These are phyloP conservation scores for Chlamydotis undulata DNA, from an alignment of 2,113 vertebrate genomes.

Conservation along the genomic window DNA sequence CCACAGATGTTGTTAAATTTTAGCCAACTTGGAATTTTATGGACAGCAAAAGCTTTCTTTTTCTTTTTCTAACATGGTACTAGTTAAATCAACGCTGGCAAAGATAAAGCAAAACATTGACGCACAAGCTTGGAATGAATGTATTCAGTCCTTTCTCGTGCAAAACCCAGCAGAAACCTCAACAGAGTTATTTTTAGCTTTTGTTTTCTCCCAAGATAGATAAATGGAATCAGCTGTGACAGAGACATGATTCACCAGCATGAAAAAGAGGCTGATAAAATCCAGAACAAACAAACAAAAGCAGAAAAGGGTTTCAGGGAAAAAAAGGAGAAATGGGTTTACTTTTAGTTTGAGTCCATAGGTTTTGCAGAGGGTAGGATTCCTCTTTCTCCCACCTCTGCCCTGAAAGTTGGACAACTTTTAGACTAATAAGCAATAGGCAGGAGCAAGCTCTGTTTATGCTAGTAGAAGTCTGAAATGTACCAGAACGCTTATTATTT, in stretches of 20 bases:
- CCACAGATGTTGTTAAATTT: conserved; percentile 25
- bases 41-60: background rate
- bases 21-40: conserved; percentile 34
- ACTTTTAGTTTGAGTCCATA: background rate
- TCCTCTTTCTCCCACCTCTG: conserved; percentile 13
- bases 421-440: background rate
- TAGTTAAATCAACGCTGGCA: conserved; percentile 9
- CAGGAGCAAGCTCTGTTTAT: background rate
- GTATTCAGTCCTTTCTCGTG: conserved; percentile 22
- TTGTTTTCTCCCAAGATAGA: conserved; percentile 56
- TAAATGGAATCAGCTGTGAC: conserved; percentile 69
- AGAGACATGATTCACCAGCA: conserved; percentile 55
- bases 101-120: conserved; percentile 60
- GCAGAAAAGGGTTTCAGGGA: conserved; percentile 2
- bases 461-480: background rate
- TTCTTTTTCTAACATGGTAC: background rate
- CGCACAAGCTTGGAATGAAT: conserved; percentile 46
- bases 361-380: conserved; percentile 4
- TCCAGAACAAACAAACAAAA: conserved; percentile 66
- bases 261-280: conserved; percentile 56
- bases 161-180: conserved; percentile 57
- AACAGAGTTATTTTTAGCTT: conserved; percentile 65
- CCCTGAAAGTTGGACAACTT: background rate
- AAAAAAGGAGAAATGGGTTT: conserved; percentile 10
- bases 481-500: background rate